Base-by-base conservation (phyloP, 2,113 vertebrate species). In the Emberiza fucata region DNA sequence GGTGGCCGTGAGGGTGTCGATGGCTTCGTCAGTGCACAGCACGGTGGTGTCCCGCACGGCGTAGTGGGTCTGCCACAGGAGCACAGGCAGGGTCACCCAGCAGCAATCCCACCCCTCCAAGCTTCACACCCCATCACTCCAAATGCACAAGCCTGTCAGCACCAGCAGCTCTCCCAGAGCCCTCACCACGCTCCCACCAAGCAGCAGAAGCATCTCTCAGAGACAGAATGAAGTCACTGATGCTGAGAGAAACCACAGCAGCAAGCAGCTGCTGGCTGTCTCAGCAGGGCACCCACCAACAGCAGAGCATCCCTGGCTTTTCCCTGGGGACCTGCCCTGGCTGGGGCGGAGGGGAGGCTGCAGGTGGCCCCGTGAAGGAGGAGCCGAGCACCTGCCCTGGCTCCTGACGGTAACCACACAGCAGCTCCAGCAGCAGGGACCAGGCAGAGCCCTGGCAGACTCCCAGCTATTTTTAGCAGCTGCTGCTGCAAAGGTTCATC, bases 41-140 rank as follows among this genome's bases (percentile, higher is more conserved):
- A 93, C 81, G 8, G 85, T 94, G 59, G 98, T 98, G 44, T 99
- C 99, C 82, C 98, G 98, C 94, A 99, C 99, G 1, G 99, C 99
- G 45, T 98, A 99, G 96, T 99, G 98, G 60, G 99, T 99, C 99
- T 99, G 92, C 69, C 31, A 50, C 88, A 47, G 86, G 40, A 91
- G 54, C 63, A 92, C 47, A n/a, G 33, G 19, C 51, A 76, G 53
- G 0, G 1, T 94, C 70, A 94, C 48, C 53, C 64, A 66, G 50
- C 27, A 48, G 33, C 37, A 17, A 15, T 0, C 27, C 70, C 10
- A 0, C 0, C 25, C 65, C n/a, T n/a, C 50, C 27, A 8, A 4
- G 9, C 5, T 59, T 22, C 3, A 18, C 0, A 93, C 20, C n/a
- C 24, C 6, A 0, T 2, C 10, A 33, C 19, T 31, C 15, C 5